A percentile compares a stretch with the other conserved stretches of the same genome.
Evolutionary conservation across 2,888 invertebrate genomes (phyloP).

Genomic region (Pedicia rivosa): DNA sequence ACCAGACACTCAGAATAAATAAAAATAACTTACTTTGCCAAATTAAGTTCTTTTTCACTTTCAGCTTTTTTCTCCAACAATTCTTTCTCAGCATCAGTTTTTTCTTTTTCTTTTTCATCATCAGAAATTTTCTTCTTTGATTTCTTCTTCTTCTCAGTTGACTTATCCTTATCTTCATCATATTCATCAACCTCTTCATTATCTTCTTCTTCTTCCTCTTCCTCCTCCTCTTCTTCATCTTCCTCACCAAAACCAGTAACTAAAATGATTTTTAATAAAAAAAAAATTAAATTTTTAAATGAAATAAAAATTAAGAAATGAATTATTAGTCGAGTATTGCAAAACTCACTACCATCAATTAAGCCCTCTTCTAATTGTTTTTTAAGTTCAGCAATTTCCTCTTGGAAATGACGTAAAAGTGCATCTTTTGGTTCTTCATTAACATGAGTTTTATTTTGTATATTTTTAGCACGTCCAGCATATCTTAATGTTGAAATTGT

Average conservation of each 20-base stretch:
- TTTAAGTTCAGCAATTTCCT: conserved; percentile 85
- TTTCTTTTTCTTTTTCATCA: conserved; percentile 22
- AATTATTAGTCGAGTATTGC: too few relatives aligned
- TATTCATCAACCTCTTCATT: conserved; percentile 38
- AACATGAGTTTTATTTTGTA: conserved; percentile 87
- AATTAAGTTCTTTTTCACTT: conserved; percentile 57
- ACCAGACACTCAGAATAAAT: too few relatives aligned
- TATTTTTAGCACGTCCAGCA: conserved; percentile 94
- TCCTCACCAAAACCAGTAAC: conserved; percentile 21
- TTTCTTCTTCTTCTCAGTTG: conserved; percentile 31
- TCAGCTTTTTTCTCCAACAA: conserved; percentile 47
- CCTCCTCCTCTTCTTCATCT: conserved; percentile 30
- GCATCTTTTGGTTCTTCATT: conserved; percentile 98
- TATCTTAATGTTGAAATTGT: conserved; percentile 92
- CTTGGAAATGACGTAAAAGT: conserved; percentile 84
- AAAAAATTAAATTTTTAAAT: neutral
- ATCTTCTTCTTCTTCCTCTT: conserved; percentile 36
- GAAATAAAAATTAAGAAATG: neutral
- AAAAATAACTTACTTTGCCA: conserved; percentile 41
- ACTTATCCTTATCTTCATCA: conserved; percentile 35
- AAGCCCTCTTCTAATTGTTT: conserved; percentile 61
- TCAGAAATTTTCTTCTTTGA: conserved; percentile 15
- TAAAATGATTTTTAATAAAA: neutral
- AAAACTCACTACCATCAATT: conserved; percentile 27
- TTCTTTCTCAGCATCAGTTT: conserved; percentile 43